Conservation (phyloP, 2,113 vertebrate species). For the Zosterops lateralis region DNA sequence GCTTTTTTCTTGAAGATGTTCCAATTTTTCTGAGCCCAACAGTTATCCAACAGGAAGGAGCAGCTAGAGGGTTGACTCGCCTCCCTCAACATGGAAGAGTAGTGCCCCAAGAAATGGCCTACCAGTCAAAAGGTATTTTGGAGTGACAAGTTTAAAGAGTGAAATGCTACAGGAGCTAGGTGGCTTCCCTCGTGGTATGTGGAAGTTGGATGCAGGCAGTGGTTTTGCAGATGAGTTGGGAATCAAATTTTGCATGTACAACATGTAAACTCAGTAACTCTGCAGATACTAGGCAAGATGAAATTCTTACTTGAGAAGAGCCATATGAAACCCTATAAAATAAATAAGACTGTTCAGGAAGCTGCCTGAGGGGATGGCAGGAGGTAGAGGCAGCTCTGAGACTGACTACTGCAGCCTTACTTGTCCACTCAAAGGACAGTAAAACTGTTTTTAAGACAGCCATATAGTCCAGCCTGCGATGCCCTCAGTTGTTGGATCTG, state of each 20-base stretch:
- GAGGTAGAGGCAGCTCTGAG: not conserved
- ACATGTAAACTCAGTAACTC: not conserved
- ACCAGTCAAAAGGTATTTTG: not conserved
- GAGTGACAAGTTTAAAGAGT: not conserved
- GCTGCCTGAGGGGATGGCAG: not conserved
- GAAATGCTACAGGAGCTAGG: not conserved
- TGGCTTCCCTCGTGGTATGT: fast-evolving
- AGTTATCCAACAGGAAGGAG: not conserved
- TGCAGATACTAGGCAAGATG: not conserved
- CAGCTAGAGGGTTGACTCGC: not conserved
- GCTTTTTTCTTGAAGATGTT: not conserved
- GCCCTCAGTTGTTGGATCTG: not conserved
- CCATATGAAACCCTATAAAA: not conserved
- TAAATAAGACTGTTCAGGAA: not conserved
- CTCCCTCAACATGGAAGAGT: not conserved
- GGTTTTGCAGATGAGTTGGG: not conserved
- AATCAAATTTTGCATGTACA: not conserved
- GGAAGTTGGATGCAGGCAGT: not conserved
- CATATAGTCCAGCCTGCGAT: not conserved
- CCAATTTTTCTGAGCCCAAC: not conserved
- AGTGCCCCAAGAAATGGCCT: not conserved
- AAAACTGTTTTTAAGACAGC: not conserved
- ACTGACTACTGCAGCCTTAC: not conserved
- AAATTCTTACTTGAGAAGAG: not conserved
- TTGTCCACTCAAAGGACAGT: not conserved